Evolutionary conservation across 2,113 vertebrate species (phyloP), one percentile per base, ranked within the genome.

Genomic region (Misgurnus anguillicaudatus): DNA sequence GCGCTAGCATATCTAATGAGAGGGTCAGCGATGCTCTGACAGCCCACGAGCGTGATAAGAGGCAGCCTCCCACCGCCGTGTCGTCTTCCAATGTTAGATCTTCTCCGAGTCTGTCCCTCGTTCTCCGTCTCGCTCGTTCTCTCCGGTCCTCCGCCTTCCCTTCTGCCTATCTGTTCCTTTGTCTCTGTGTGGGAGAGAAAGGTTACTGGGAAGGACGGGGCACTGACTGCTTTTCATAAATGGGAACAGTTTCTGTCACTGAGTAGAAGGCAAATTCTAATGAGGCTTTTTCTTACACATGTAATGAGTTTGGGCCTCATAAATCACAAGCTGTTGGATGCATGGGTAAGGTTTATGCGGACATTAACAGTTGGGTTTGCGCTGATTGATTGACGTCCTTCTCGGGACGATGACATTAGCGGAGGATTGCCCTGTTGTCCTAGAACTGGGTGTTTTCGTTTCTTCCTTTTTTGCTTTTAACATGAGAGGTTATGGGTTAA

Each of bases 1-100:
- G 92, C 85, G 88, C 89, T 89, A 81, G 92, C 91, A 92, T 93
- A 90, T 91, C 87, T 93, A 92, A 93, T 92, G 90, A 91, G 90
- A 84, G 79, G 87, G 83, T 83, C 79, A 86, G 85, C 88, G 88
- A 90, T 85, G 71, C 69, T 85, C 88, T 91, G 90, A 91, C 90
- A 92, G 89, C 77, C 84, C 80, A 79, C 86, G 87, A 82, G 82
- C 77, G 80, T 83, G 85, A 92, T 92, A 92, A 92, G 84, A 88
- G 82, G 31, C 83, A 78, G 74, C 80, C 83, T 79, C 80, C 80
- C 81, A 82, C 75, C 39, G 66, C 75, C 71, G 63, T 63, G 51
- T 80, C 58, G 87, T 84, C 81, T 80, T 82, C 87, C 83, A 84
- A 87, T 86, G 87, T 87, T 86, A 82, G 77, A 79, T 75, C 70